Base-by-base conservation (phyloP, 2,113 vertebrate species). In the Siphamia tubifer region DNA sequence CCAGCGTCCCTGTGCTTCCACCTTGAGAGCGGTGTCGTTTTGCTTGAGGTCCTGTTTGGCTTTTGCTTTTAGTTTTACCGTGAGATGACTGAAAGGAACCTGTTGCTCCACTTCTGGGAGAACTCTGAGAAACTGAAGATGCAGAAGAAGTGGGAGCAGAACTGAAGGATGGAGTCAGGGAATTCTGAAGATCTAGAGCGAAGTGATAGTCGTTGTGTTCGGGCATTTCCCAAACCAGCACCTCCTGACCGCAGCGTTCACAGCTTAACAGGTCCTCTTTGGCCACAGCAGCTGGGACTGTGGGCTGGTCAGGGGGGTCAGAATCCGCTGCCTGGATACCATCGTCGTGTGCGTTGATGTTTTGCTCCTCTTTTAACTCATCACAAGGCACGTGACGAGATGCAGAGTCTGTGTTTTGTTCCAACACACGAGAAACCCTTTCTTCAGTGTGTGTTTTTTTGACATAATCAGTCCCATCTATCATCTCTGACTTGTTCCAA, bases 161-260 rank as follows among this genome's bases (percentile, higher is more conserved):
- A 21, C 11, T 6, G 1, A 42, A 11, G 4, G 71, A 57, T 12
- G 91, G 16, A 10, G 92, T 90, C 61, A 98, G 90, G 1, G 96
- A 96, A 10, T 90, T 93, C 56, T 99, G 96, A 34, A 99, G 88
- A 35, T 98, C 95, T 58, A 95, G 40, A 16, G 98, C 98, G 77
- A 97, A 97, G 78, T 99, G 98, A 58, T 95, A 99, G 81, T 99
- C 98, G 3, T 45, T 87, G 58, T 99, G 98, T 85, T 99, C 98
- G 0, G 95, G 94, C 90, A 96, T 93, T 19, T 99, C 95, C 97
- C 97, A 99, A 10, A 90, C 90, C 21, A 83, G 69, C 57, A 98
- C 87, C 0, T 92, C 82, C 84, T 92, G 78, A 24, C 92, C 92
- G 7, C 98, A 99, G 54, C 91, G 94, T n/a, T 96, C 93, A 68